Conservation (phyloP, 2,113 vertebrate species). For the Hipposideros armiger region DNA sequence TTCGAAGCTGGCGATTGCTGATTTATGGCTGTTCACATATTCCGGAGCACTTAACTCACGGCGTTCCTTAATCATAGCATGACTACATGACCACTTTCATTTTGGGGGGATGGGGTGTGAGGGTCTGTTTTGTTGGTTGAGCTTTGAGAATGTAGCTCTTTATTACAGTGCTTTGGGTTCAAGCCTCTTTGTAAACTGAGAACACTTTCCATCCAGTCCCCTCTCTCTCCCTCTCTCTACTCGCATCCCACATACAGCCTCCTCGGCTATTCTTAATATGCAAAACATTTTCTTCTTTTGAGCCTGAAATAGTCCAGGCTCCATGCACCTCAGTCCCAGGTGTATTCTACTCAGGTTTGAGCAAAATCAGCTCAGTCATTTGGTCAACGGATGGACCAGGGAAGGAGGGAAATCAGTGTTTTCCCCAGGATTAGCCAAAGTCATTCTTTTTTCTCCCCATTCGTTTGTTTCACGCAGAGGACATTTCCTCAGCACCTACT, state of each 20-base stretch:
- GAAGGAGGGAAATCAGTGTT: background rate
- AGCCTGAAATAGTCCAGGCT: background rate
- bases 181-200: constrained; percentile 22
- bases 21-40: constrained; percentile 53
- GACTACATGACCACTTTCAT: background rate
- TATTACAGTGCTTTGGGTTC: background rate
- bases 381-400: background rate
- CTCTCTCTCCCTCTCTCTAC: background rate
- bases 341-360: background rate
- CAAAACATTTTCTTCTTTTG: background rate
- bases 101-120: background rate
- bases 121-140: background rate
- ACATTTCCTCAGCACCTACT: background rate
- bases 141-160: constrained; percentile 19
- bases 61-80: background rate
- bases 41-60: background rate
- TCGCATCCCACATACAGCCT: background rate
- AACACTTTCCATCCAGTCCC: background rate
- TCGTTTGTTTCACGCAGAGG: background rate
- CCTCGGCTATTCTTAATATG: background rate
- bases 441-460: background rate
- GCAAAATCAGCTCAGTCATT: background rate
- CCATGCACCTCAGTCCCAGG: background rate
- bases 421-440: background rate
- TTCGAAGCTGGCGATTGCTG: background rate